Conservation (phyloP, 2,113 vertebrate genomes). For the Pithys albifrons region DNA sequence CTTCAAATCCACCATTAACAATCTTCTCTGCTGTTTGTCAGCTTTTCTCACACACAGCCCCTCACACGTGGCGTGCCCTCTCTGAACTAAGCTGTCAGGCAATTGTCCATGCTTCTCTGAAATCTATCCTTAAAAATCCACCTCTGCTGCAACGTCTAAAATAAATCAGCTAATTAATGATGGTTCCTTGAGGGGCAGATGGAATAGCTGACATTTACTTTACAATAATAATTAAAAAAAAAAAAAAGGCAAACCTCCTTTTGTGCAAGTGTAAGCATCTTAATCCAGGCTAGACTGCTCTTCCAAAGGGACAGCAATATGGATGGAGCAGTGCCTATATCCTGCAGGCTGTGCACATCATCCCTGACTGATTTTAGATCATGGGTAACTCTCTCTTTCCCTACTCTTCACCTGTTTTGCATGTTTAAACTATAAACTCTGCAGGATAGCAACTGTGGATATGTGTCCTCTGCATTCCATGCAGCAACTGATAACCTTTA, state of each 20-base stretch:
- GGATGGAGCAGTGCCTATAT: background rate
- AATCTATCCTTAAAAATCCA: constrained; percentile 53
- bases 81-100: constrained; percentile 60
- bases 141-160: constrained; percentile 20
- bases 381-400: background rate
- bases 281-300: background rate
- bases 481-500: background rate
- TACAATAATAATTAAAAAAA: constrained; percentile 1
- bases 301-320: background rate
- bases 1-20: constrained; percentile 43
- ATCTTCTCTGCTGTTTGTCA: constrained; percentile 29
- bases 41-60: constrained; percentile 29
- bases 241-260: background rate
- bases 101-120: constrained; percentile 25
- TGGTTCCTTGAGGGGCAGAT: constrained; percentile 59
- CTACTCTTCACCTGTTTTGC: background rate
- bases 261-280: constrained; percentile 2
- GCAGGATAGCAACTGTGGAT: background rate
- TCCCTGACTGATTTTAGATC: background rate
- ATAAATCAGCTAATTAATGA: constrained; percentile 63
- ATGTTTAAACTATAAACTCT: background rate
- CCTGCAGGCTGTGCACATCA: background rate
- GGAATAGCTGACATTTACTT: constrained; percentile 61
- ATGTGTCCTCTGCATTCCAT: background rate
- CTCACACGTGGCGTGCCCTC: constrained; percentile 26